Evolutionary conservation across 2,888 invertebrate species (phyloP).

Genomic region (Coleophora deauratella): DNA sequence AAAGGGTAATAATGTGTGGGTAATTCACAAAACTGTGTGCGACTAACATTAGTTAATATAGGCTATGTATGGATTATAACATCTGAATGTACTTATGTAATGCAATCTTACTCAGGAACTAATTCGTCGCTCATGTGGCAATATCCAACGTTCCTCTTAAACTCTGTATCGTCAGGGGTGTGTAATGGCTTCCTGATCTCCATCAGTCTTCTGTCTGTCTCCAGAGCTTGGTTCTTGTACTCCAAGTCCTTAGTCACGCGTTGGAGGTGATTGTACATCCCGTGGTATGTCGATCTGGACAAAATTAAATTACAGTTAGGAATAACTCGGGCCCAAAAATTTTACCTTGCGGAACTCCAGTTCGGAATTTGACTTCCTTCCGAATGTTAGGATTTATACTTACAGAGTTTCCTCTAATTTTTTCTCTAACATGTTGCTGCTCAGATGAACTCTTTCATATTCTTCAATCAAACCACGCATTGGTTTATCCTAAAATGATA

Average conservation of each 20-base stretch:
- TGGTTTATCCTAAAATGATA: conserved; percentile 76
- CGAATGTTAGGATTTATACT: conserved; percentile 24
- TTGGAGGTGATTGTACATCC: conserved; percentile 55
- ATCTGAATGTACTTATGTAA: too few species aligned
- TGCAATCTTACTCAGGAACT: conserved; percentile 30
- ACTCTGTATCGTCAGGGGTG: conserved; percentile 72
- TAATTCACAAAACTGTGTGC: too few species aligned
- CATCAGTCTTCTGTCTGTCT: conserved; percentile 83
- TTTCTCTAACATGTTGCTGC: conserved; percentile 76
- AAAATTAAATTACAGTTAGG: background rate
- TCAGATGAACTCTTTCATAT: conserved; percentile 79
- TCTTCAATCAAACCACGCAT: conserved; percentile 84
- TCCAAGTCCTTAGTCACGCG: conserved; percentile 80
- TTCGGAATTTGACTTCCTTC: background rate
- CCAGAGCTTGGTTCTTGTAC: conserved; percentile 84
- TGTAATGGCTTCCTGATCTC: conserved; percentile 78
- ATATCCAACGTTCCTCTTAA: conserved; percentile 81
- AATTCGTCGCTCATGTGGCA: conserved; percentile 81
- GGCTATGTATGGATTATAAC: too few species aligned
- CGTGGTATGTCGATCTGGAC: conserved; percentile 77
- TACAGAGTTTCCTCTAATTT: conserved; percentile 82
- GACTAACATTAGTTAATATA: too few species aligned
- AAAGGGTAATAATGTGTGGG: too few species aligned
- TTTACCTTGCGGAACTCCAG: background rate
- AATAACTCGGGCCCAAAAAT: background rate